Evolutionary conservation across 2,888 invertebrate species (phyloP).

Genomic region (Agriopis aurantiaria): DNA sequence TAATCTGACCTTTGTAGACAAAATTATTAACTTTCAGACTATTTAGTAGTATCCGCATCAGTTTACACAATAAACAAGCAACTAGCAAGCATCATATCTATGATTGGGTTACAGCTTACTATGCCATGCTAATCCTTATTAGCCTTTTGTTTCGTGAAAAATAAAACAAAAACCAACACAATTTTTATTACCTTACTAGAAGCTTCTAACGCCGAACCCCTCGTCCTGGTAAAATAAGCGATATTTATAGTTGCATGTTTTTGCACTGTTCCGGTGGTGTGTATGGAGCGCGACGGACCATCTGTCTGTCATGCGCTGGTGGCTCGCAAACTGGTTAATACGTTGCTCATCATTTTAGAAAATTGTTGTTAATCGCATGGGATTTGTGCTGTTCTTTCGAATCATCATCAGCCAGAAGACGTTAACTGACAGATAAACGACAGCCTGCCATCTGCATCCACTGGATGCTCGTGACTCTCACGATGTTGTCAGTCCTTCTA

Average conservation of each 20-base stretch:
- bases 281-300: slow-evolving; percentile 26
- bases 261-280: slow-evolving; percentile 19
- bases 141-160: neutral
- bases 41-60: too few species aligned
- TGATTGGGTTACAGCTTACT: too few species aligned
- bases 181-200: neutral
- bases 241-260: slow-evolving; percentile 24
- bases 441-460: too few species aligned
- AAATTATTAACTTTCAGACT: neutral
- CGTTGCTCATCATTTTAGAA: slow-evolving; percentile 18
- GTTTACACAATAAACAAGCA: too few species aligned
- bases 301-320: slow-evolving; percentile 32
- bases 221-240: slow-evolving; percentile 5
- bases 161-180: neutral
- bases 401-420: neutral
- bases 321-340: slow-evolving; percentile 27
- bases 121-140: neutral
- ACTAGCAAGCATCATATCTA: too few species aligned
- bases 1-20: neutral
- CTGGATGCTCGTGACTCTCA: too few species aligned
- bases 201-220: neutral
- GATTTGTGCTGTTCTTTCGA: neutral
- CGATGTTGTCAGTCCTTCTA: too few species aligned
- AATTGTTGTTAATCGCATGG: neutral
- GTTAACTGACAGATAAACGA: too few species aligned